phyloP scores from a whole-genome alignment of 2,113 vertebrate species.

The Melanocharis versteri region DNA sequence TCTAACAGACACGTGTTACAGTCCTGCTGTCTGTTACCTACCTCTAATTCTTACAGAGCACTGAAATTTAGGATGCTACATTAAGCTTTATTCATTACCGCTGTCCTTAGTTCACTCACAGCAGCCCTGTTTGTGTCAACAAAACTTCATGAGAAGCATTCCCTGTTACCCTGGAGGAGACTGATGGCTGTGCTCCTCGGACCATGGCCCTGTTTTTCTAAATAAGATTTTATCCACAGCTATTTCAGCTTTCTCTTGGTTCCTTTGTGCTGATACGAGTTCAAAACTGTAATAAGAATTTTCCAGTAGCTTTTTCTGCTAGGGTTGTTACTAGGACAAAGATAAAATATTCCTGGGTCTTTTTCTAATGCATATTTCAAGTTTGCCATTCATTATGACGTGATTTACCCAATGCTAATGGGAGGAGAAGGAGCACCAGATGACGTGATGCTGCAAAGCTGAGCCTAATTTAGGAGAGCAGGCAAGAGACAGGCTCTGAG shows the following conservation, averaged over 20 bases:
- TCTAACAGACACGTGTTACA: not conserved
- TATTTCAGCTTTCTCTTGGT: not conserved
- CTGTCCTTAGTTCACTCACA: not conserved
- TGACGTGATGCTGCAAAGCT: not conserved
- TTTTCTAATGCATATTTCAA: not conserved
- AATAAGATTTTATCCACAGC: not conserved
- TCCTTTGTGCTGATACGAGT: not conserved
- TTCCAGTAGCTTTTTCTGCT: not conserved
- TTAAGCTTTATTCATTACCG: conserved; percentile 4
- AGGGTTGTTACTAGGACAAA: not conserved
- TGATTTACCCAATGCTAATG: not conserved
- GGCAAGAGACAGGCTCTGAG: not conserved
- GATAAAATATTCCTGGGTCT: not conserved
- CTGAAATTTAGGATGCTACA: not conserved
- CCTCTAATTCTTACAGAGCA: not conserved
- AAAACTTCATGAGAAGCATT: not conserved
- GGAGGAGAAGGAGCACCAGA: not conserved
- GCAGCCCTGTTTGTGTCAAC: not conserved
- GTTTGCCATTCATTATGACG: not conserved
- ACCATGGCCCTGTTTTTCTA: not conserved
- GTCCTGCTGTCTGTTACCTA: not conserved
- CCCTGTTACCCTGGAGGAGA: not conserved
- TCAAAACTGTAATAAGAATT: not conserved
- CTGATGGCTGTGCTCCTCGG: not conserved
- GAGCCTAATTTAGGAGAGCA: not conserved